Evolutionary conservation across 2,888 invertebrate species (phyloP), one percentile per base, ranked within the genome.

Genomic region (Phaonia tiefii): DNA sequence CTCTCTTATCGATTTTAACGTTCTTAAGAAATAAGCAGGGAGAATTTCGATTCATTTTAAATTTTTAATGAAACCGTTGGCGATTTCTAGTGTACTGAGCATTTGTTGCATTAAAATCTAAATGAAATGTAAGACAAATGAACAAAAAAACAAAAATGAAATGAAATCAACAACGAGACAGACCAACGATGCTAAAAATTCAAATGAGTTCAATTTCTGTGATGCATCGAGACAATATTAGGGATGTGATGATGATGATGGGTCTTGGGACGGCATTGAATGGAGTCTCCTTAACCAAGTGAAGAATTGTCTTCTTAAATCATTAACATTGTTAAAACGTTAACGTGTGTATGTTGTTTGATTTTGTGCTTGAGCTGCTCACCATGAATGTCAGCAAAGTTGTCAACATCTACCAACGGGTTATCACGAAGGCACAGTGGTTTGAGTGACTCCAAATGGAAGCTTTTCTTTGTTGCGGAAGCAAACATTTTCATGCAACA

Each of bases 401-500:
- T 78, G 81, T 81, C 81, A 81, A 44, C 42, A 13, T 69, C 51
- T 25, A 25, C 22, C 46, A 17, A 8, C 37, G 20, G 65, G 63
- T n/a, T 31, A 69, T 13, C 25, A 25, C n/a, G 56, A 26, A 4
- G 56, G 11, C 56, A 26, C 2, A 26, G 2, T n/a, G 11, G 56
- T n/a, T 15, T 49, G n/a, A 49, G n/a, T n/a, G n/a, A n/a, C n/a
- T n/a, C n/a, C n/a, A n/a, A n/a, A n/a, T n/a, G n/a, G n/a, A n/a
- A n/a, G n/a, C n/a, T n/a, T n/a, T n/a, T n/a, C n/a, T n/a, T n/a
- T n/a, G n/a, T n/a, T n/a, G n/a, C n/a, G n/a, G n/a, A n/a, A n/a
- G n/a, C n/a, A n/a, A n/a, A n/a, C n/a, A n/a, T n/a, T n/a, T n/a
- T n/a, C n/a, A n/a, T n/a, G n/a, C n/a, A n/a, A n/a, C n/a, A n/a